A percentile compares a stretch with the other conserved stretches of the same genome.
Evolutionary conservation across 2,888 invertebrate genomes (phyloP).

Genomic region (Patella ulyssiponensis): DNA sequence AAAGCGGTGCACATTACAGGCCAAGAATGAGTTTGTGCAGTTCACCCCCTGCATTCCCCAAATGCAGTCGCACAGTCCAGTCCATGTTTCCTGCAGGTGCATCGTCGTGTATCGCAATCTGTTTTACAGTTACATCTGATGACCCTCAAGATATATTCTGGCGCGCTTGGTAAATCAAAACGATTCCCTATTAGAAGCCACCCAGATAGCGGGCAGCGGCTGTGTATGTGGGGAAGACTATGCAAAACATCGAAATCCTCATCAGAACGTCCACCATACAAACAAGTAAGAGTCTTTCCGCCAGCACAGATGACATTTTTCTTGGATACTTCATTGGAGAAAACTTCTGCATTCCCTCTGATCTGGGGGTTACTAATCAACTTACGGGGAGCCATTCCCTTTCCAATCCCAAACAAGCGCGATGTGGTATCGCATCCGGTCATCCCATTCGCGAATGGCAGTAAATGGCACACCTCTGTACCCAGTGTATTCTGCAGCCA

Average conservation of each 20-base stretch:
- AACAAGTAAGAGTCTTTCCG: too few relatives aligned
- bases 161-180: slow-evolving; percentile 38
- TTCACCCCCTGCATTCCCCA: slow-evolving; percentile 16
- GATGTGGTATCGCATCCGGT: slow-evolving; percentile 25
- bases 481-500: background rate
- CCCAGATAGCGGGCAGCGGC: slow-evolving; percentile 21
- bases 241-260: too few relatives aligned
- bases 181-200: slow-evolving; percentile 28
- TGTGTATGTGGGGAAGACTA: background rate
- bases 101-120: slow-evolving; percentile 35
- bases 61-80: slow-evolving; percentile 20
- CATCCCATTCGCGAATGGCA: slow-evolving; percentile 16
- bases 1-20: background rate
- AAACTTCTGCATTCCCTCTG: slow-evolving; percentile 36
- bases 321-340: too few relatives aligned
- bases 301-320: too few relatives aligned
- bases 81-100: slow-evolving; percentile 30
- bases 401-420: slow-evolving; percentile 32
- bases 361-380: slow-evolving; percentile 27
- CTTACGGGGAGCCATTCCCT: slow-evolving; percentile 24
- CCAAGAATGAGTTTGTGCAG: background rate
- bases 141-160: slow-evolving; percentile 37
- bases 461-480: slow-evolving; percentile 18
- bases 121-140: slow-evolving; percentile 42
- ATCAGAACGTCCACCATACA: too few relatives aligned